Percentiles rank a stretch among this genome's conserved stretches.
phyloP scores from a whole-genome alignment of 2,888 invertebrate genomes.

The Drosophila birchii region DNA sequence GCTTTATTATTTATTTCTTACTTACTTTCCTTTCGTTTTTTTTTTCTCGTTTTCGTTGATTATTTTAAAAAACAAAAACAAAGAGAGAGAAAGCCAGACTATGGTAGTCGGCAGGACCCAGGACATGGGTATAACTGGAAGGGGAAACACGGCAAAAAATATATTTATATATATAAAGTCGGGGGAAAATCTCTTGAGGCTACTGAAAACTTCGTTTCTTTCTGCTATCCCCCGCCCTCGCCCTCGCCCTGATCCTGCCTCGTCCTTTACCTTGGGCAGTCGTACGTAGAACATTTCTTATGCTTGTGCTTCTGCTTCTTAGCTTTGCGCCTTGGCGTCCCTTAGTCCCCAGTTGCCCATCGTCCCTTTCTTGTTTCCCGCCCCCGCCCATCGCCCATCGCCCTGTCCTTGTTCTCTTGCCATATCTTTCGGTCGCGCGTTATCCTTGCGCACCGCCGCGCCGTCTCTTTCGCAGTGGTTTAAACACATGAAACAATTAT shows the following conservation, averaged over 20 bases:
- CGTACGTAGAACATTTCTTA: conserved; percentile 66
- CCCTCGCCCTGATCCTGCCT: conserved; percentile 16
- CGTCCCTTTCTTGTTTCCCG: neutral
- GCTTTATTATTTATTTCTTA: conserved; percentile 41
- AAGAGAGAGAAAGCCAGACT: conserved; percentile 46
- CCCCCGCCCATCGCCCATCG: neutral
- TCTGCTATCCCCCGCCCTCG: conserved; percentile 23
- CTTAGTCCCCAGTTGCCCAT: conserved; percentile 36
- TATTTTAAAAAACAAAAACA: conserved; percentile 69
- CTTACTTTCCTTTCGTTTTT: conserved; percentile 52
- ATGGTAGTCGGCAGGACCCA: conserved; percentile 5
- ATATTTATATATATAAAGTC: conserved; percentile 9
- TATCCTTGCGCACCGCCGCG: conserved; percentile 41
- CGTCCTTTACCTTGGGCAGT: conserved; percentile 63
- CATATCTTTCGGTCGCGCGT: conserved; percentile 25
- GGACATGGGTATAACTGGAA: conserved; percentile 6
- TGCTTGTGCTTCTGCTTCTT: conserved; percentile 75
- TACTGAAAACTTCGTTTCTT: conserved; percentile 71
- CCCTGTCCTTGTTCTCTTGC: neutral
- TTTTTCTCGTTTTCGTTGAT: conserved; percentile 70
- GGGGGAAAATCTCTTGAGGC: conserved; percentile 72
- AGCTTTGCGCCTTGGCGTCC: conserved; percentile 67
- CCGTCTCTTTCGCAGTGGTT: conserved; percentile 60
- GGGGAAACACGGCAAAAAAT: conserved; percentile 47
- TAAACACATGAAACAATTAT: conserved; percentile 80